Percentiles rank a stretch among this genome's conserved stretches.
Evolutionary conservation across 2,113 vertebrate species (phyloP).

Genomic region (Variabilichromis moorii): DNA sequence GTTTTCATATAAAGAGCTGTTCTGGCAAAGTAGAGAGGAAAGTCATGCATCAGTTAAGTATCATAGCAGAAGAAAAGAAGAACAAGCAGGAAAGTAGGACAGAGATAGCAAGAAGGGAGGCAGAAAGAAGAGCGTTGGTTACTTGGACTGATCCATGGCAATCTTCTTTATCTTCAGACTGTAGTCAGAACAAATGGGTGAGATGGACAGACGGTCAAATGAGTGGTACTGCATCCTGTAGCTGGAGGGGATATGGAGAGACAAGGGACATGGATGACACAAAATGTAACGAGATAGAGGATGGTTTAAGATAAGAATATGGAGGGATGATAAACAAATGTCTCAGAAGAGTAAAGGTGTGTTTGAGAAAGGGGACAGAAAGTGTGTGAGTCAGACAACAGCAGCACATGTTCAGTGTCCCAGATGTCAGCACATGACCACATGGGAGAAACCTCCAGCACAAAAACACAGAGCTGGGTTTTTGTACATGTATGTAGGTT

Average conservation of each 20-base stretch:
- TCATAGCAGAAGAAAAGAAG: neutral
- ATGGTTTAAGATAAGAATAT: neutral
- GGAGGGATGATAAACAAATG: neutral
- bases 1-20: neutral
- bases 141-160: constrained; percentile 76
- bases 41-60: constrained; percentile 8
- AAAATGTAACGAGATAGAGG: neutral
- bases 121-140: constrained; percentile 46
- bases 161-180: constrained; percentile 77
- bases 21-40: neutral
- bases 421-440: neutral
- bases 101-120: neutral
- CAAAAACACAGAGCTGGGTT: neutral
- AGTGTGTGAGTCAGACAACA: neutral
- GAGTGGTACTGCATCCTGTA: constrained; percentile 72
- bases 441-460: neutral
- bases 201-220: constrained; percentile 76
- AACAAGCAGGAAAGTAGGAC: neutral
- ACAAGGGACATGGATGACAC: constrained; percentile 28
- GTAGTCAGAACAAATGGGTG: constrained; percentile 77
- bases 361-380: neutral
- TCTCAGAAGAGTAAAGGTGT: neutral
- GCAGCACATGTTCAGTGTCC: neutral
- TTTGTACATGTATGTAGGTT: neutral
- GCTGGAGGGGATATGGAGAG: constrained; percentile 35